Base-by-base conservation (phyloP, 2,113 vertebrate genomes). In the Mesembrinibis cayennensis region DNA sequence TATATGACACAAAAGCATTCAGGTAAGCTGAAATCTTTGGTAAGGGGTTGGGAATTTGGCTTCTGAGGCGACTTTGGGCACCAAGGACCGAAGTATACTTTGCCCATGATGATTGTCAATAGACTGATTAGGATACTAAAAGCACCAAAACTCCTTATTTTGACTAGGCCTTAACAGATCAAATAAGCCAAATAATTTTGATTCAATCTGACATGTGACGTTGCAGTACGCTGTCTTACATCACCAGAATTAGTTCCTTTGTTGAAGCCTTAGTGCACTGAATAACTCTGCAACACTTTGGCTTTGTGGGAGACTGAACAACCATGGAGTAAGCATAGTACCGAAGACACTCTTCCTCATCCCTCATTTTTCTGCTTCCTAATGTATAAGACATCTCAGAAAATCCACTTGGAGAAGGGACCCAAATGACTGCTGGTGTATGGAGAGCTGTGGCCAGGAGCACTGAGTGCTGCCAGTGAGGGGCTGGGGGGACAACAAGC, bases 1-100 rank as follows among this genome's bases (percentile, higher is more conserved):
- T 99, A 16, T 99, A 99, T 1, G 97, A 99, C 94, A 98, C 98
- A 1, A 95, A 97, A 9, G 97, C 98, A 25, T 99, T 99, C 98
- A 99, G 99, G 99, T 99, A 95, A 98, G 84, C 6, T 69, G 27
- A 63, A 70, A 44, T 79, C 25, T 47, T 82, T 2, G 0, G 4
- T 26, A 49, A 53, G 13, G 18, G 10, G 4, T 65, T 76, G 45
- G 50, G 34, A 76, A 73, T 49, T 55, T 77, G 69, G 12, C 32
- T 84, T 87, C 47, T 18, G 10, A 69, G 70, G 16, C 49, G 81
- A 30, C 4, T 42, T 25, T 47, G 59, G 15, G 26, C 21, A 55
- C 56, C 29, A 38, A 53, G 34, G 30, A 78, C 27, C 13, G 18
- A 58, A 21, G 12, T 18, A 15, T 21, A 7, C 12, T 71, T 61